Evolutionary conservation across 2,113 vertebrate genomes (phyloP), one percentile per base, ranked within the genome.

Genomic region (Guaruba guarouba): DNA sequence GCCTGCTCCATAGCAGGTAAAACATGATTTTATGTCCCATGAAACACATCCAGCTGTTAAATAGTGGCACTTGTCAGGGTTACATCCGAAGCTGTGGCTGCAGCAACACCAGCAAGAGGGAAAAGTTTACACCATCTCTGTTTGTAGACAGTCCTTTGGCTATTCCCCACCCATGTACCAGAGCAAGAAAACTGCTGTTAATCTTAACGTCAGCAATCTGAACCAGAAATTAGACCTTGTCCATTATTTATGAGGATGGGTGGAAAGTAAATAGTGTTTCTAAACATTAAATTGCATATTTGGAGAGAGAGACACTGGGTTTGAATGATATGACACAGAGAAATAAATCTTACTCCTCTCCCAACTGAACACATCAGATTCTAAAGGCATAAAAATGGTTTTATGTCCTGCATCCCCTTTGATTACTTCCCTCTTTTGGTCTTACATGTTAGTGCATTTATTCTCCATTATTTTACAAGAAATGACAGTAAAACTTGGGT

Each of bases 261-360:
- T 84, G 39, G 84, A 84, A 94, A 92, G 35, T 55, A 84, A 91
- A 91, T 87, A 86, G 76, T 69, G 5, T 46, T 68, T 82, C 91
- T 94, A 70, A 92, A 24, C 41, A 70, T 77, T 94, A 82, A 90
- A 87, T 90, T 95, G 59, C 75, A 86, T 66, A 80, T 83, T 92
- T 7, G 3, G 54, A 88, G 44, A 89, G 62, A 82, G 52, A 82
- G 24, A 57, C 31, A 20, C 49, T 88, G 48, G 25, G 17, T 95
- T 77, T 68, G 52, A 67, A 54, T 79, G 49, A 63, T 90, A 75
- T 17, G 82, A 51, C 55, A 35, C 10, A 87, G 29, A 87, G 20
- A 93, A 96, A 90, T 88, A 82, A 92, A 93, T 66, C 78, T 82
- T 61, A 48, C 16, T 76, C 33, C 39, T 79, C 20, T 80, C 39